Conservation (phyloP, 2,888 invertebrate genomes). For the Dorcus hopei region DNA sequence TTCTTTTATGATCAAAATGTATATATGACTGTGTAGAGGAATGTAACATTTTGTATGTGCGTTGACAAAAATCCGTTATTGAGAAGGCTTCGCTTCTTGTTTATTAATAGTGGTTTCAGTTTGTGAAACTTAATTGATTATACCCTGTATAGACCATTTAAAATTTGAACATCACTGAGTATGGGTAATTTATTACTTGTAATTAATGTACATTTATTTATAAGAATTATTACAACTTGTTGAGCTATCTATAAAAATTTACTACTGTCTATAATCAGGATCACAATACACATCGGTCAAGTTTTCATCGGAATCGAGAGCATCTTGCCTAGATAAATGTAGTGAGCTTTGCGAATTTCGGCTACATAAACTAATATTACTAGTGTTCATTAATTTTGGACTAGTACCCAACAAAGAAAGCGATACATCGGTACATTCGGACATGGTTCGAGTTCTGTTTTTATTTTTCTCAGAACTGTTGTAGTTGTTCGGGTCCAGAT, state of each 20-base stretch:
- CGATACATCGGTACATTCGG: constrained; percentile 35
- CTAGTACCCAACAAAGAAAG: constrained; percentile 28
- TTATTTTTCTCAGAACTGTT: constrained; percentile 9
- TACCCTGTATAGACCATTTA: too few species aligned
- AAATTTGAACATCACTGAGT: too few species aligned
- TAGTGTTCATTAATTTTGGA: constrained; percentile 26
- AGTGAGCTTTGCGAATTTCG: constrained; percentile 35
- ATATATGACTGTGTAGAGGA: too few species aligned
- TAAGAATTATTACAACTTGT: not conserved
- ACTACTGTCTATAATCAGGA: constrained; percentile 24
- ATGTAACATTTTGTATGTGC: too few species aligned
- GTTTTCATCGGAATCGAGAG: constrained; percentile 42
- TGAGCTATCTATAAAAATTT: not conserved
- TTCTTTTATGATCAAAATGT: too few species aligned
- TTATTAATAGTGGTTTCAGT: too few species aligned
- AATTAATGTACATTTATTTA: too few species aligned
- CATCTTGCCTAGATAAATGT: constrained; percentile 42
- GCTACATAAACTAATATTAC: constrained; percentile 38
- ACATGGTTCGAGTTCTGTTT: constrained; percentile 35
- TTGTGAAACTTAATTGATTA: too few species aligned
- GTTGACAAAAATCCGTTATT: too few species aligned
- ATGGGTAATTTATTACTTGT: too few species aligned
- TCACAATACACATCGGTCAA: constrained; percentile 41
- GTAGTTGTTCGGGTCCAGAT: constrained; percentile 2
- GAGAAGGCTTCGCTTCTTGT: too few species aligned